Evolutionary conservation across 2,113 vertebrate species (phyloP).

Genomic region (Hemichromis elongatus): DNA sequence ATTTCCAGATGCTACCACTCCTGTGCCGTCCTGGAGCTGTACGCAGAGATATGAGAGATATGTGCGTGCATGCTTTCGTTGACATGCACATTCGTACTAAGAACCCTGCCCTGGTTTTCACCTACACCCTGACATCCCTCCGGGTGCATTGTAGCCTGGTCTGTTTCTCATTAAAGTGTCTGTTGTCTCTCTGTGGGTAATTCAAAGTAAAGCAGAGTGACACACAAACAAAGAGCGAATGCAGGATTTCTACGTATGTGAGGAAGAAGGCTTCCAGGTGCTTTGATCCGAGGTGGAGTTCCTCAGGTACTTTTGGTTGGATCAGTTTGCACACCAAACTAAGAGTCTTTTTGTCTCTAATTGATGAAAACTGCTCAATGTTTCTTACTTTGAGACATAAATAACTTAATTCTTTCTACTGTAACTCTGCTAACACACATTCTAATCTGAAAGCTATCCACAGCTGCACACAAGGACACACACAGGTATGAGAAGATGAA

Average conservation of each 20-base stretch:
- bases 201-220: neutral
- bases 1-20: slow-evolving; percentile 14
- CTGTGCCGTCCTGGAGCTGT: neutral
- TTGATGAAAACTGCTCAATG: neutral
- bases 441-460: too few relatives aligned
- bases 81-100: neutral
- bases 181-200: neutral
- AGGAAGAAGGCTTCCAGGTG: neutral
- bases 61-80: fast-evolving
- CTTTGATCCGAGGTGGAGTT: neutral
- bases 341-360: neutral
- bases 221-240: neutral
- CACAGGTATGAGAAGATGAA: neutral
- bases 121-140: neutral
- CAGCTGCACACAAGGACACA: neutral
- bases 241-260: neutral
- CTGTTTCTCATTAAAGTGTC: neutral
- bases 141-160: neutral
- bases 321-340: neutral
- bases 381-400: neutral
- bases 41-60: neutral
- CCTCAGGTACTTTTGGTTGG: fast-evolving
- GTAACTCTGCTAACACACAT: neutral
- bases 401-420: neutral
- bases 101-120: neutral